Conservation (phyloP, 1,140 invertebrate genomes). For the Drosophila miranda region DNA sequence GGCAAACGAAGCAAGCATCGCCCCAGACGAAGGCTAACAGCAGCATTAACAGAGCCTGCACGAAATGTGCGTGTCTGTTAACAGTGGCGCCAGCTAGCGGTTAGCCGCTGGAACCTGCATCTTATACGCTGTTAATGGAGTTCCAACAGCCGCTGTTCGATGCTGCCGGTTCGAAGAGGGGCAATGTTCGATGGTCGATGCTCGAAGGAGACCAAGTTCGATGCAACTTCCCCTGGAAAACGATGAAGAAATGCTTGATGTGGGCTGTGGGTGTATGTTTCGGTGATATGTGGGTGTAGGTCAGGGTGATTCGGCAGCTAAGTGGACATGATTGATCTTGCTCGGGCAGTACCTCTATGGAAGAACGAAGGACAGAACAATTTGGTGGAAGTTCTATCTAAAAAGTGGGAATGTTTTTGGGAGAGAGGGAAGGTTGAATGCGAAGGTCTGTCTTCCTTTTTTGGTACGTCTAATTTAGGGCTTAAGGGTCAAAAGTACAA, state of each 20-base stretch:
- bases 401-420: too few species aligned
- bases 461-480: too few species aligned
- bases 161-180: conserved; percentile 29
- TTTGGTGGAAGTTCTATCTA: too few species aligned
- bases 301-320: conserved; percentile 4
- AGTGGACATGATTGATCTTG: neutral
- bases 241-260: too few species aligned
- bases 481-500: too few species aligned
- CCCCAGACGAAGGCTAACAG: neutral
- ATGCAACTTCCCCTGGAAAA: too few species aligned
- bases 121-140: conserved; percentile 36
- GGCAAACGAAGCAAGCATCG: too few species aligned
- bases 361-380: too few species aligned
- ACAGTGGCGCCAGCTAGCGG: neutral
- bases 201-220: too few species aligned
- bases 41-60: too few species aligned
- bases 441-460: too few species aligned
- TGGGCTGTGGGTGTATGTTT: neutral
- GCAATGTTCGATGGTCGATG: conserved; percentile 4
- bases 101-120: conserved; percentile 4
- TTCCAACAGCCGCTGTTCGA: neutral
- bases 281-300: conserved; percentile 1
- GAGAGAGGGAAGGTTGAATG: too few species aligned
- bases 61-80: neutral
- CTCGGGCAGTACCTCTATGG: neutral